phyloP scores from a whole-genome alignment of 2,888 invertebrate species.

The Rhingia rostrata region DNA sequence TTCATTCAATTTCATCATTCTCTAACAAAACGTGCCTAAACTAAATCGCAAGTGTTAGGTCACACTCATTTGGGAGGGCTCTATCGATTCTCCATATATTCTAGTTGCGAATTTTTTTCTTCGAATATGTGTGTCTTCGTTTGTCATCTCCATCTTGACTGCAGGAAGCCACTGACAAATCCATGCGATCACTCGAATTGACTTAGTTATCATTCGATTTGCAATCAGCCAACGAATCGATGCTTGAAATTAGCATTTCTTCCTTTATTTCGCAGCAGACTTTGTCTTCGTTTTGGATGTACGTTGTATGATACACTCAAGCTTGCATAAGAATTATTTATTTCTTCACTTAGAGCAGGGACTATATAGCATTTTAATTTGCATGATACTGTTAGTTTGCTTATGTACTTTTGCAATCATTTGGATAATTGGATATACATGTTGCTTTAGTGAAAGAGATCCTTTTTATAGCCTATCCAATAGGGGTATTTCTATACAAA shows the following conservation, averaged over 20 bases:
- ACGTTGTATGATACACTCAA: neutral
- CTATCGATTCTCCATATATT: constrained; percentile 20
- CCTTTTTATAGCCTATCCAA: no score
- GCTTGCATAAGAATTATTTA: constrained; percentile 43
- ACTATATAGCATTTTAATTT: neutral
- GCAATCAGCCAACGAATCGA: constrained; percentile 27
- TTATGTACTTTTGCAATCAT: no score
- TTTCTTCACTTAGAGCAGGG: neutral
- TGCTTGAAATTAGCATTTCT: constrained; percentile 28
- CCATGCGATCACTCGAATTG: constrained; percentile 22
- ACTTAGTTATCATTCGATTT: constrained; percentile 50
- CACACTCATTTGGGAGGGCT: constrained; percentile 19
- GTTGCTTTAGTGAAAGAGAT: no score
- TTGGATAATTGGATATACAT: no score
- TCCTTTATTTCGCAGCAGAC: constrained; percentile 41
- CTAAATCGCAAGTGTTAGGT: constrained; percentile 48
- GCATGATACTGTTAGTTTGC: no score
- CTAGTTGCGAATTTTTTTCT: constrained; percentile 22
- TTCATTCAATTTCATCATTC: constrained; percentile 38
- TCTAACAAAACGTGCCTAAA: constrained; percentile 1
- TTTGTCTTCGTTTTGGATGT: constrained; percentile 36
- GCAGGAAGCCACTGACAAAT: neutral
- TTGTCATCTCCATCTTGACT: constrained; percentile 27
- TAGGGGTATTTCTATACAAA: no score
- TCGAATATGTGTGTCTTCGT: neutral